Base-by-base conservation (phyloP, 1,140 invertebrate species). In the Aphelinus atriplicis region DNA sequence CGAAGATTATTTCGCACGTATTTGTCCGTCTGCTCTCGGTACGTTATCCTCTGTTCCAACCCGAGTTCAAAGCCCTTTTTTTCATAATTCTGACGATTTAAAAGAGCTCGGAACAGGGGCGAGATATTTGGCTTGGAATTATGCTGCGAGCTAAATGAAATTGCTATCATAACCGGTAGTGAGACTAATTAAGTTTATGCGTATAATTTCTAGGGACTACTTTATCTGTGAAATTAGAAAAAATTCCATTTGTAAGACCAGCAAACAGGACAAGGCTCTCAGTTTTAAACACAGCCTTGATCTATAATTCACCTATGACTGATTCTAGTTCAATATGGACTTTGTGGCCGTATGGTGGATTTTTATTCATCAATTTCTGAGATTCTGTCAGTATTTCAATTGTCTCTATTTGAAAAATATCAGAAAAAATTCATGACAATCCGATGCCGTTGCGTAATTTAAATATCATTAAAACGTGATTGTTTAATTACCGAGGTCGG, bases 1-100 rank as follows among this genome's bases (percentile, higher is more conserved):
- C 61, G 61, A 63, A 63, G 61, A 43, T 43, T 43, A 42, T 2
- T 63, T 4, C 46, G 9, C 61, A 1, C 61, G 7, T 48, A 46
- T 48, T 63, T 63, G 26, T 63, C 48, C 61, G 46, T 46, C 4
- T 61, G 45, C 45, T 48, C 9, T 9, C 48, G 45, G 61, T 26
- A 26, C 26, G 26, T 26, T 26, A 26, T 26, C 26, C 26, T 26
- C 26, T 26, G 26, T 26, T 0, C 26, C 26, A 26, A 26, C 26
- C 26, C 26, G 26, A 26, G 26, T 26, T 26, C 26, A 26, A 26
- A 26, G 26, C 48, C 42, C 67, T 10, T 46, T 58, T 69, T 69
- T 69, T 69, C 67, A 69, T 69, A 69, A 69, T 69, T 69, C 50
- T n/a, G 67, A 60, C 67, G 46, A 69, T 69, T 69, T 58, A 69